Percentiles rank a stretch among this genome's conserved stretches.
phyloP scores from a whole-genome alignment of 2,113 vertebrate genomes.

The human (Homo sapiens) region GRCh38 chr15:95532001-95532500 shows the following conservation, averaged over 20 bases:
- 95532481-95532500: constrained; percentile 71
- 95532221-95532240: constrained; percentile 91
- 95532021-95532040: constrained; percentile 89
- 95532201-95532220: constrained; percentile 95
- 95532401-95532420: background rate
- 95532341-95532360: constrained; percentile 87
- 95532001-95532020: constrained; percentile 91
- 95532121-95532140: constrained; percentile 92
- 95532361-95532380: constrained; percentile 85
- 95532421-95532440: constrained; percentile 59
- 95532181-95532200: constrained; percentile 93
- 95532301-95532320: constrained; percentile 92
- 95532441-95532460: constrained; percentile 60
- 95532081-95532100: constrained; percentile 92
- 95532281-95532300: constrained; percentile 87
- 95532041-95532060: constrained; percentile 98
- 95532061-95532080: constrained; percentile 95
- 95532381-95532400: constrained; percentile 67
- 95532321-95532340: constrained; percentile 83
- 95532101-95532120: constrained; percentile 95
- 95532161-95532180: constrained; percentile 94
- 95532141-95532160: constrained; percentile 91
- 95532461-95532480: constrained; percentile 59
- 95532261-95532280: constrained; percentile 82
- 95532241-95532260: constrained; percentile 77